phyloP scores from a whole-genome alignment of 2,797 vertebrate genomes.

The Arnoldichthys spilopterus region DNA sequence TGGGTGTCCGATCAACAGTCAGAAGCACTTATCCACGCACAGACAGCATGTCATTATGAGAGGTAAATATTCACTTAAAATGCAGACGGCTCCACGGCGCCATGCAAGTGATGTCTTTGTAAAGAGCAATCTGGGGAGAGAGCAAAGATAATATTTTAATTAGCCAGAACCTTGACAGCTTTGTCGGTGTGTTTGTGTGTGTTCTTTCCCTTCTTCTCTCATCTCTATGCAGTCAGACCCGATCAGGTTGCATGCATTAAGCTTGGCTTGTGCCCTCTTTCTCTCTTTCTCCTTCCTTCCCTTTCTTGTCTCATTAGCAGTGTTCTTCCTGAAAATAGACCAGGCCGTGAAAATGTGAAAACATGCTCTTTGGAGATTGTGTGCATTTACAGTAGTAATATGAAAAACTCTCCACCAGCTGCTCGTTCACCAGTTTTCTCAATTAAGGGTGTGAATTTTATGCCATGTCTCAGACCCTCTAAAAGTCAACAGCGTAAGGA shows the following conservation, averaged over 20 bases:
- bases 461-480: conserved; percentile 13
- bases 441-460: conserved; percentile 39
- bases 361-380: conserved; percentile 36
- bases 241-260: conserved; percentile 37
- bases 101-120: conserved; percentile 71
- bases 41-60: conserved; percentile 78
- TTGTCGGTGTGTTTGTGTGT: conserved; percentile 66
- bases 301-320: conserved; percentile 34
- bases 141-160: conserved; percentile 78
- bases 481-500: conserved; percentile 27
- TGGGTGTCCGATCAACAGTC: conserved; percentile 54
- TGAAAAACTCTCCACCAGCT: conserved; percentile 18
- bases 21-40: conserved; percentile 65
- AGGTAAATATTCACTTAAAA: conserved; percentile 80
- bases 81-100: conserved; percentile 70
- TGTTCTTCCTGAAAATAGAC: conserved; percentile 48
- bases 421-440: conserved; percentile 15
- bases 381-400: conserved; percentile 23
- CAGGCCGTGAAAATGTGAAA: conserved; percentile 38
- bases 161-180: conserved; percentile 74
- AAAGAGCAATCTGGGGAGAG: conserved; percentile 71
- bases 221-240: conserved; percentile 33
- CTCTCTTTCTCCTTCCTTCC: background rate
- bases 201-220: conserved; percentile 39
- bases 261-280: conserved; percentile 14